Conservation (phyloP, 2,888 invertebrate genomes). For the Epinotia brunnichana region DNA sequence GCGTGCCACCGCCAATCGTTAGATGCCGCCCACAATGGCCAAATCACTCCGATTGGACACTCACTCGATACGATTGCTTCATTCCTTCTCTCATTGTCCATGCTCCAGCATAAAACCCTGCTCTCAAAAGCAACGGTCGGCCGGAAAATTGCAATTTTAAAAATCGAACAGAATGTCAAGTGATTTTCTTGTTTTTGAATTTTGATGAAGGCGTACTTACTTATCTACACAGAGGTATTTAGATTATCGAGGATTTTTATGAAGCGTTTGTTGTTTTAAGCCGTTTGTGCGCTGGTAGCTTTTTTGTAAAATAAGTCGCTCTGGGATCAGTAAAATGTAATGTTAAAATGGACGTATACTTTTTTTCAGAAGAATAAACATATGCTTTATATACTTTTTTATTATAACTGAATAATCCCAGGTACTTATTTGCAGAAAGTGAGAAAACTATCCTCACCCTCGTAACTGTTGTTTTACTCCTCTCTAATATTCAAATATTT, state of each 20-base stretch:
- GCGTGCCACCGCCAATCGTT: constrained; percentile 49
- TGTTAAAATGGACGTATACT: neutral
- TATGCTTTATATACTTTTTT: no score
- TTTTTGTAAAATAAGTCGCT: neutral
- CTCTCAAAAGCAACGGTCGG: constrained; percentile 25
- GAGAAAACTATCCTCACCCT: no score
- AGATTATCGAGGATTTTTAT: neutral
- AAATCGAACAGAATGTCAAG: constrained; percentile 28
- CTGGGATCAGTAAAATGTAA: neutral
- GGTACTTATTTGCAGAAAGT: no score
- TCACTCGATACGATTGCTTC: constrained; percentile 40
- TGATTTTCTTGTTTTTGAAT: constrained; percentile 14
- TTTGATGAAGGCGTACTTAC: neutral
- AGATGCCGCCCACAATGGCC: constrained; percentile 48
- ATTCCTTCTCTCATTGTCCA: constrained; percentile 35
- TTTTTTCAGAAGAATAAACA: neutral
- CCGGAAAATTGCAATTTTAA: constrained; percentile 32
- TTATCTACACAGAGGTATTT: neutral
- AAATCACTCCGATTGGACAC: constrained; percentile 52
- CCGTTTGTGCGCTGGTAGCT: neutral
- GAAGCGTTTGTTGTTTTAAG: neutral
- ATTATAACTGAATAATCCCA: no score
- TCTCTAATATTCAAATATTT: no score
- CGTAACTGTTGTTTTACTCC: no score
- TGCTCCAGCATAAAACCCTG: constrained; percentile 22